phyloP scores from a whole-genome alignment of 2,113 vertebrate genomes.

The Otis tarda region DNA sequence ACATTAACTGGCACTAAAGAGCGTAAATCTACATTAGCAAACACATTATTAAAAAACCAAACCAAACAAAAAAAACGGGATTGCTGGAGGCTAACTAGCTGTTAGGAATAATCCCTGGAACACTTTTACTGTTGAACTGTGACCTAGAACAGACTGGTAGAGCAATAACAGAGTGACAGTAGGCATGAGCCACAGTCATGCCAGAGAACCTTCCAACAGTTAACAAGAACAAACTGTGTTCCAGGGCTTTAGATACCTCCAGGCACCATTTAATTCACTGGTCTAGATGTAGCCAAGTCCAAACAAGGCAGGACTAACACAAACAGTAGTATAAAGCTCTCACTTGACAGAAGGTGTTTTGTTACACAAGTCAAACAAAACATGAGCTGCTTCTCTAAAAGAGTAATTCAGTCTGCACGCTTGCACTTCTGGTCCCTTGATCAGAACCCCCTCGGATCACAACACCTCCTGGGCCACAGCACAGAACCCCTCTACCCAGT shows the following conservation, averaged over 20 bases:
- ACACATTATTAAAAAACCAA: neutral
- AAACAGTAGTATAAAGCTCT: neutral
- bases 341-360: neutral
- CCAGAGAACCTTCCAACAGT: neutral
- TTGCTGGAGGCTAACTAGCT: neutral
- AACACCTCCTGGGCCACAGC: neutral
- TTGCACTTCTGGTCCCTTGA: neutral
- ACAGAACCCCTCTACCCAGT: neutral
- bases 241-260: neutral
- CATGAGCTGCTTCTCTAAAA: neutral
- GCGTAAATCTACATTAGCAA: neutral
- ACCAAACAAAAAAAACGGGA: neutral
- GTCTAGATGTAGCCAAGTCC: neutral
- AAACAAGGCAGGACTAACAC: neutral
- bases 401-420: neutral
- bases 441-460: neutral
- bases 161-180: no score
- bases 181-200: neutral
- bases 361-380: neutral
- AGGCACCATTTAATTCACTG: neutral
- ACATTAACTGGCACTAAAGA: neutral
- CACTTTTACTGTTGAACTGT: neutral
- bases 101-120: neutral
- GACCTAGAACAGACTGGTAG: neutral
- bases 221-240: neutral